A percentile compares a stretch with the other conserved stretches of the same genome.
Conservation (phyloP, 1,140 invertebrate genomes). For the Acyrthosiphon pisum region DNA sequence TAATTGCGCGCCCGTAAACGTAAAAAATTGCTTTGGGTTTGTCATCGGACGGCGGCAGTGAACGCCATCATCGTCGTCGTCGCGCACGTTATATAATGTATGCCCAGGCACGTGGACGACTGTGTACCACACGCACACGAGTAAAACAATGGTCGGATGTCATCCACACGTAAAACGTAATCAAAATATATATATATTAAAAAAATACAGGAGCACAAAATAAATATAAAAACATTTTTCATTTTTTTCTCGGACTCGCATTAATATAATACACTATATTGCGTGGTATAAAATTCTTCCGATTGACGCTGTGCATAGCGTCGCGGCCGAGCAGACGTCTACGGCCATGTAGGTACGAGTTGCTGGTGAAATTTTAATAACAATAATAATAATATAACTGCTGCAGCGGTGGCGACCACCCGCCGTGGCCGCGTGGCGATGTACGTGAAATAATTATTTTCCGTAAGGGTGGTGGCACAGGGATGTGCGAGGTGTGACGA, state of each 20-base stretch:
- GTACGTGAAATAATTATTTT: constrained; percentile 22
- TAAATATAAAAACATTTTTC: constrained; percentile 26
- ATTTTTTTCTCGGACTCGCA: background rate
- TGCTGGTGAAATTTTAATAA: constrained; percentile 25
- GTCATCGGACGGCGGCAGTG: background rate
- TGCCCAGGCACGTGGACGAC: constrained; percentile 5
- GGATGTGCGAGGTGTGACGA: background rate
- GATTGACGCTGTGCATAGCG: background rate
- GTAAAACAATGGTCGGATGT: constrained; percentile 47
- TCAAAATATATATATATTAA: background rate
- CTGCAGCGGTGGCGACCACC: background rate
- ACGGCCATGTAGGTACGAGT: background rate
- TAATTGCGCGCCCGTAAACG: background rate
- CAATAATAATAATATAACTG: background rate
- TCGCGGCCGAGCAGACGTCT: background rate
- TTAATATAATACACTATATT: background rate
- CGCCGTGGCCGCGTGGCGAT: background rate
- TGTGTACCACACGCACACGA: background rate
- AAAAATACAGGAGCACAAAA: background rate
- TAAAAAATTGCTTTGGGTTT: background rate
- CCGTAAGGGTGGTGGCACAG: background rate
- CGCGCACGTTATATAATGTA: background rate
- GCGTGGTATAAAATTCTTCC: constrained; percentile 19
- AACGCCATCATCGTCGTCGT: background rate
- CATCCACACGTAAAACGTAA: constrained; percentile 22